Evolutionary conservation across 2,113 vertebrate genomes (phyloP).

Genomic region (Raja brachyura): DNA sequence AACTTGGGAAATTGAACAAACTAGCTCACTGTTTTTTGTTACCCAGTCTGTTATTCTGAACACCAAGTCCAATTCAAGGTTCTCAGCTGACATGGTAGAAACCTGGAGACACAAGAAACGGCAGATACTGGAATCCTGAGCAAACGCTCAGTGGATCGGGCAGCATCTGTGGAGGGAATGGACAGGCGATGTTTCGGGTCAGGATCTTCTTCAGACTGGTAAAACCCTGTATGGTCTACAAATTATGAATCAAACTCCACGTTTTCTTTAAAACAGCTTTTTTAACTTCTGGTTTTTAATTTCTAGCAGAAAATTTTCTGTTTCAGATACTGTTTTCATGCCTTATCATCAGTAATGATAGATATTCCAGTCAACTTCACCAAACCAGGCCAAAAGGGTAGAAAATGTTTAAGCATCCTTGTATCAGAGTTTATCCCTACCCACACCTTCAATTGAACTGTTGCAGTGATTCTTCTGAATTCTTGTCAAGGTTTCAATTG

Average conservation of each 20-base stretch:
- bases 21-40: too few relatives aligned
- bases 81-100: neutral
- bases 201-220: too few relatives aligned
- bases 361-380: neutral
- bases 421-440: neutral
- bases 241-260: neutral
- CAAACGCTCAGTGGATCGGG: too few relatives aligned
- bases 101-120: neutral
- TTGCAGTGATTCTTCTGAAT: slow-evolving; percentile 60
- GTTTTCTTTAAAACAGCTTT: neutral
- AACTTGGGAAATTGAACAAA: too few relatives aligned
- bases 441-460: slow-evolving; percentile 67
- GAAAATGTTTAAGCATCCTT: neutral
- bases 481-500: slow-evolving; percentile 55
- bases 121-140: too few relatives aligned
- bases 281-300: neutral
- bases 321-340: neutral
- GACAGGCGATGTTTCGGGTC: too few relatives aligned
- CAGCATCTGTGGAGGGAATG: too few relatives aligned
- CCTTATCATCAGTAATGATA: neutral
- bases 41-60: too few relatives aligned
- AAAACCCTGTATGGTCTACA: neutral
- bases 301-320: neutral
- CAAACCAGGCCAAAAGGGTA: neutral
- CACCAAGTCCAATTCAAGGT: neutral